Percentiles rank a stretch among this genome's conserved stretches.
Evolutionary conservation across 2,888 invertebrate species (phyloP).

Genomic region (Synergus itoensis): DNA sequence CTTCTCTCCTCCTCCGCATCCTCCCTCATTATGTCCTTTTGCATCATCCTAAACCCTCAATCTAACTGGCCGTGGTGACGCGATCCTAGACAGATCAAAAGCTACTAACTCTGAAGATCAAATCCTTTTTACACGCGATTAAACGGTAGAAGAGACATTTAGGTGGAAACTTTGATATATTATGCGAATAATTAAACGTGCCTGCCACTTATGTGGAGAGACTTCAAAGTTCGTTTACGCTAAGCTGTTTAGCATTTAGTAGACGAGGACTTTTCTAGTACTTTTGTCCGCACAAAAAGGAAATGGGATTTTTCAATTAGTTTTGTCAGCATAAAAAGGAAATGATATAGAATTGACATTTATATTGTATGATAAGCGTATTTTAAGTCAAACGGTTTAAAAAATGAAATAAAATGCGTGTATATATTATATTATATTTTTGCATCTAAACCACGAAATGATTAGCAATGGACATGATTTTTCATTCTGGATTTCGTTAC

Average conservation of each 20-base stretch:
- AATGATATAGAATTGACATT: too few relatives aligned
- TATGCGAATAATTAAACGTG: neutral
- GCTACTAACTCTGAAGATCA: conserved; percentile 33
- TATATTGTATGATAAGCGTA: too few relatives aligned
- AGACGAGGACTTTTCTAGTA: neutral
- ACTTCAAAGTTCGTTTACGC: neutral
- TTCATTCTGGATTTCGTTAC: too few relatives aligned
- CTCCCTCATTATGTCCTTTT: conserved; percentile 42
- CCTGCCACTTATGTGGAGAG: neutral
- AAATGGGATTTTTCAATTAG: too few relatives aligned
- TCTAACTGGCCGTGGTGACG: neutral
- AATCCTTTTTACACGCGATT: conserved; percentile 40
- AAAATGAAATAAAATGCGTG: too few relatives aligned
- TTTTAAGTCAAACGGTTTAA: too few relatives aligned
- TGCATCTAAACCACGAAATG: too few relatives aligned
- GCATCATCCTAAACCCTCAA: neutral
- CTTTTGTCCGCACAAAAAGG: too few relatives aligned
- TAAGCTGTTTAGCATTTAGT: neutral
- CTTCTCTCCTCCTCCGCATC: conserved; percentile 26
- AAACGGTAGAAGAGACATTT: conserved; percentile 24
- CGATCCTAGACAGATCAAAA: conserved; percentile 45
- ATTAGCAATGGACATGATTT: too few relatives aligned
- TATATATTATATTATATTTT: too few relatives aligned
- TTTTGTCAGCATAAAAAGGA: too few relatives aligned
- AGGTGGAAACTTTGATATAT: conserved; percentile 9